Conservation (phyloP, 2,113 vertebrate species). For the Athene cunicularia region DNA sequence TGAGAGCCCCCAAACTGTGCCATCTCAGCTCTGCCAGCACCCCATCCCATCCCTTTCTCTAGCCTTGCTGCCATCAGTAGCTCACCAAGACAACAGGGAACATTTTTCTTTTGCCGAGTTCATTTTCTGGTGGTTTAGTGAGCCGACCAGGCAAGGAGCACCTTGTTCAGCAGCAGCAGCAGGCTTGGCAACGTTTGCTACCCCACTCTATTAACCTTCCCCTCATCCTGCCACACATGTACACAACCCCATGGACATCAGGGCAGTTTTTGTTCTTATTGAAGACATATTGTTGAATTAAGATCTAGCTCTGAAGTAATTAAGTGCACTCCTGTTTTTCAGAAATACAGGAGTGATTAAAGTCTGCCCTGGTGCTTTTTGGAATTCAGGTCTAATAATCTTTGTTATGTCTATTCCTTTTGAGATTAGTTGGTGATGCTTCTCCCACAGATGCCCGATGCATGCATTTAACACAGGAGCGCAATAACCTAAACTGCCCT, state of each 20-base stretch:
- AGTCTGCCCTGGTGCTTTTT: not conserved
- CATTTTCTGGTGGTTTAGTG: not conserved
- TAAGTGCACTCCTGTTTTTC: not conserved
- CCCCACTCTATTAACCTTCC: not conserved
- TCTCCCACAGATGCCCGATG: not conserved
- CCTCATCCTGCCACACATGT: accelerated
- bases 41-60: not conserved
- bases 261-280: not conserved
- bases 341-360: not conserved
- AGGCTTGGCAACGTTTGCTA: accelerated
- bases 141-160: not conserved
- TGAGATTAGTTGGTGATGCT: not conserved
- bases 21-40: not conserved
- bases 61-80: not conserved
- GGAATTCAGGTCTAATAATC: not conserved
- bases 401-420: not conserved
- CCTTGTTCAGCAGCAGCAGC: not conserved
- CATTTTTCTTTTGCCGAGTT: too few relatives aligned
- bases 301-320: not conserved
- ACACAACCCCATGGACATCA: accelerated
- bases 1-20: accelerated
- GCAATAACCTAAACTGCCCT: not conserved
- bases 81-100: not conserved
- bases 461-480: not conserved
- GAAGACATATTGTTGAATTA: not conserved